Percentiles rank a stretch among this genome's conserved stretches.
phyloP scores from a whole-genome alignment of 1,140 invertebrate species.

The Colletes latitarsis region DNA sequence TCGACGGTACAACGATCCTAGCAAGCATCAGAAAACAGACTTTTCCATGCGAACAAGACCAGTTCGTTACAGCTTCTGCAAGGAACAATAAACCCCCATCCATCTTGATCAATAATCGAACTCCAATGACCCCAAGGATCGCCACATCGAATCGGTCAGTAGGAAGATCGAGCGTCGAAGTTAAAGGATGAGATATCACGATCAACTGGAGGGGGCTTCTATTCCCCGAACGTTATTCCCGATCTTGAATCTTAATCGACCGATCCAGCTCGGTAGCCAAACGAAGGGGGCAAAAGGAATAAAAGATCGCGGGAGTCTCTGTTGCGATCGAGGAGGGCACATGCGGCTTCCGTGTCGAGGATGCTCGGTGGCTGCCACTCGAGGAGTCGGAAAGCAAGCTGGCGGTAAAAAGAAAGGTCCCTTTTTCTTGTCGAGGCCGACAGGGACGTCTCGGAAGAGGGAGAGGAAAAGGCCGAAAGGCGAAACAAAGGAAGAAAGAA shows the following conservation, averaged over 20 bases:
- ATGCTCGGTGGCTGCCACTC: conserved; percentile 22
- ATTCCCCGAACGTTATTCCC: conserved; percentile 27
- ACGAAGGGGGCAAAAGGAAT: not conserved
- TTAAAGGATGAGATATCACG: conserved; percentile 42
- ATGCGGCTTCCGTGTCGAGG: conserved; percentile 44
- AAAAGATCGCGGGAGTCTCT: conserved; percentile 22
- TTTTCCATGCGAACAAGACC: no score
- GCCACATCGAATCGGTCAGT: no score
- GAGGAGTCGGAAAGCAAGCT: conserved; percentile 37
- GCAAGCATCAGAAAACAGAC: no score
- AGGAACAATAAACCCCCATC: not conserved
- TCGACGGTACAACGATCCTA: no score
- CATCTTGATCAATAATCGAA: not conserved
- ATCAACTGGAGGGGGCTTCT: not conserved
- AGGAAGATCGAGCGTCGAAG: conserved; percentile 39
- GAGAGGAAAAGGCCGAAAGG: conserved; percentile 13
- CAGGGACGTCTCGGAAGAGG: not conserved
- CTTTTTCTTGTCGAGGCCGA: conserved; percentile 19
- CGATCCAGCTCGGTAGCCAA: not conserved
- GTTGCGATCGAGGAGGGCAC: conserved; percentile 52
- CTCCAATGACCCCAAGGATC: not conserved
- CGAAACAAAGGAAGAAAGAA: conserved; percentile 39
- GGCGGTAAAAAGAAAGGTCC: not conserved
- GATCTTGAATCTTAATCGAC: conserved; percentile 61
- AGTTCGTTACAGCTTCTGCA: no score